Conservation (phyloP, 2,113 vertebrate genomes). For the Cyprinodon brontotheroides region DNA sequence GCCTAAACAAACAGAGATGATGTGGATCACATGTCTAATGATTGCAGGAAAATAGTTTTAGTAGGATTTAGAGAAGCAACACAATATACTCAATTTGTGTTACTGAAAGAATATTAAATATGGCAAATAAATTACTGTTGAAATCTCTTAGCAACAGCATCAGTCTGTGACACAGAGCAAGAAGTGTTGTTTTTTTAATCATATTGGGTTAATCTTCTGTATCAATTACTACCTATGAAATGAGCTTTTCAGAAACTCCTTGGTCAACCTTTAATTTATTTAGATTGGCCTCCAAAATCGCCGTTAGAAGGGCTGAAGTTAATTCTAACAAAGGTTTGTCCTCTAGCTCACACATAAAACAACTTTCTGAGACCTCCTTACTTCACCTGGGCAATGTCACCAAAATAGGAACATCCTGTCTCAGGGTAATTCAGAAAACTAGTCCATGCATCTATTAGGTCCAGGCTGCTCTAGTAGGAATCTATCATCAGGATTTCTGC, state of each 20-base stretch:
- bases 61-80: slow-evolving; percentile 4
- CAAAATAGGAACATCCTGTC: background rate
- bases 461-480: background rate
- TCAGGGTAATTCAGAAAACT: slow-evolving; percentile 1
- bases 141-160: background rate
- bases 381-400: background rate
- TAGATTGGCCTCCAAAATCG: background rate
- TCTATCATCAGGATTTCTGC: background rate
- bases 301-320: background rate
- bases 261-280: background rate
- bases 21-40: slow-evolving; percentile 60
- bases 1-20: slow-evolving; percentile 68
- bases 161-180: slow-evolving; percentile 2
- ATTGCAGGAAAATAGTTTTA: slow-evolving; percentile 48
- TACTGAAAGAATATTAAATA: background rate
- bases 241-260: background rate
- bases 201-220: background rate
- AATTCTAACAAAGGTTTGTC: background rate
- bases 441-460: slow-evolving; percentile 1
- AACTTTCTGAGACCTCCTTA: background rate
- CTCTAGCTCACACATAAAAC: background rate
- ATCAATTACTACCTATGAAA: background rate
- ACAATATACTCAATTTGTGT: background rate
- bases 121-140: background rate
- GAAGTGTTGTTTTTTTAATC: background rate